Evolutionary conservation across 2,888 invertebrate species (phyloP).

Genomic region (Cenopis cana): DNA sequence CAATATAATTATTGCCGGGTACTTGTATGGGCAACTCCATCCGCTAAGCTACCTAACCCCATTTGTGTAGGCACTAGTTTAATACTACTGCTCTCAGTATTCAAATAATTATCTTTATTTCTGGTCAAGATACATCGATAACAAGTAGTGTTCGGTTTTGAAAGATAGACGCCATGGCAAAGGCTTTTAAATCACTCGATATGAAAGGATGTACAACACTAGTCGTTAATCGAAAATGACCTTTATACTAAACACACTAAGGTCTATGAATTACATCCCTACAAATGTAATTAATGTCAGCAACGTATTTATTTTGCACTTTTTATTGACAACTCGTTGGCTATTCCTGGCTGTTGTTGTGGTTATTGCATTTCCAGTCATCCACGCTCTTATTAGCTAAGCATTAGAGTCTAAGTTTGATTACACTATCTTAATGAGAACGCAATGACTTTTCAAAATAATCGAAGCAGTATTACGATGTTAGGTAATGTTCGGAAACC

Average conservation of each 20-base stretch:
- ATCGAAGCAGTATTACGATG: neutral
- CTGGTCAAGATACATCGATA: constrained; percentile 13
- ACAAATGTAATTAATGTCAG: neutral
- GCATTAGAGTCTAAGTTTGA: constrained; percentile 4
- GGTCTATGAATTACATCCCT: neutral
- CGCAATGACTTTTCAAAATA: constrained; percentile 2
- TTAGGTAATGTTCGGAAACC: neutral
- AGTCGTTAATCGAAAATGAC: neutral
- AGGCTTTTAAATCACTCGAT: constrained; percentile 31
- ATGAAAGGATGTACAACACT: neutral
- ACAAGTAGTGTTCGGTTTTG: constrained; percentile 30
- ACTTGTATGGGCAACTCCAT: too few species aligned
- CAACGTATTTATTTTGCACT: constrained; percentile 11
- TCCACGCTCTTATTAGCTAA: neutral
- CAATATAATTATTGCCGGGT: too few species aligned
- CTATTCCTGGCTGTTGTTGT: neutral
- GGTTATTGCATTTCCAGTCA: neutral
- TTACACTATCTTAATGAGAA: neutral
- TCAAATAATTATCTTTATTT: constrained; percentile 1
- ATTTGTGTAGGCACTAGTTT: too few species aligned
- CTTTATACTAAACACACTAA: neutral
- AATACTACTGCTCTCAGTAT: neutral
- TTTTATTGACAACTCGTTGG: constrained; percentile 15
- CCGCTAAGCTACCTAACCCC: too few species aligned
- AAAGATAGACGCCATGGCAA: constrained; percentile 16